Base-by-base conservation (phyloP, 2,113 vertebrate species). In the Murina feae region DNA sequence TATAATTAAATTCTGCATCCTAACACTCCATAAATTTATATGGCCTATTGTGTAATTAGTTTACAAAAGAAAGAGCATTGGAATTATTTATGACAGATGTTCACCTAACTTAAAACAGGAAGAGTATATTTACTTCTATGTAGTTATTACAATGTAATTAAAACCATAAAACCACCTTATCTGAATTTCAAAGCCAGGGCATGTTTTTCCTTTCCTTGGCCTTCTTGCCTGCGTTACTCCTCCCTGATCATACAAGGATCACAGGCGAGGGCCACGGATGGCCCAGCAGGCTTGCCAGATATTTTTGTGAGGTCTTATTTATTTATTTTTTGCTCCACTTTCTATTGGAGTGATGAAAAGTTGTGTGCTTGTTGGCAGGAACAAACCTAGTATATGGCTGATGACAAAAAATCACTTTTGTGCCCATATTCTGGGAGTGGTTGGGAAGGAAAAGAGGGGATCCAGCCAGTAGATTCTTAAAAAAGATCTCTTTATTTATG, bases 71-170 rank as follows among this genome's bases (percentile, higher is more conserved):
- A 95, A 94, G 85, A 94, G 66, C 90, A 90, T 28, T 86, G 88
- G 47, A 55, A 21, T 97, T 97, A 97, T 97, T 97, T 97, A 91
- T 12, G 86, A 96, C 93, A 97, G 95, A 96, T 97, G 93, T 97
- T 95, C 93, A 96, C 84, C 89, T 96, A 97, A 97, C 92, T 95
- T 96, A 86, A 97, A 97, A 95, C 97, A 96, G 95, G 88, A 95
- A 95, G 94, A 91, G 42, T 86, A 21, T 95, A 84, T 97, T 97
- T 97, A 95, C 71, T 93, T 88, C 63, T 91, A 49, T 71, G n/a
- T 94, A 91, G 93, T 95, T 97, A 96, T 91, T 93, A 90, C 39
- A 91, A 95, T 53, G 66, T 88, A 97, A 78, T 93, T 92, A 83
- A 96, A 97, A 90, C 65, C 60, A 94, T 89, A 93, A 96, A 96